A percentile compares a stretch with the other conserved stretches of the same genome.
phyloP scores from a whole-genome alignment of 53 echinoderm and acorn worm genomes.

The Paracentrotus lividus region DNA sequence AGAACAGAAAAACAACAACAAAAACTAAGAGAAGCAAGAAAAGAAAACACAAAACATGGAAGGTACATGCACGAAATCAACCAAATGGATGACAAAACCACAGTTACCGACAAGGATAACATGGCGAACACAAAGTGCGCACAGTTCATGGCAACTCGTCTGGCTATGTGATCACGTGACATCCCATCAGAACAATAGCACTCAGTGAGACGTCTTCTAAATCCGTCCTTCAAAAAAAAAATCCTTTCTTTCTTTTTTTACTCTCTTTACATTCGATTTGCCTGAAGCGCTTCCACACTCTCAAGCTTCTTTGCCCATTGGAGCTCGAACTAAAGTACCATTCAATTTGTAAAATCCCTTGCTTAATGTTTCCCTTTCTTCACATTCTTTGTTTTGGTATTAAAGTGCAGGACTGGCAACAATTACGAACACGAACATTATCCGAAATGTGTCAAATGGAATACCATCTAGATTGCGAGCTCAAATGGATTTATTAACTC shows the following conservation, averaged over 20 bases:
- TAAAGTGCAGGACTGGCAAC: slow-evolving; percentile 33
- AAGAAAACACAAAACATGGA: too few species aligned
- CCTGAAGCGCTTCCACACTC: neutral
- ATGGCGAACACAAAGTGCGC: slow-evolving; percentile 17
- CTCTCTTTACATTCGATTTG: neutral
- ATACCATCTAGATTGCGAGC: neutral
- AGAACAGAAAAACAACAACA: too few species aligned
- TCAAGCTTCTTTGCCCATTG: neutral
- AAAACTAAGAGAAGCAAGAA: too few species aligned
- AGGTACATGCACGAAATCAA: too few species aligned
- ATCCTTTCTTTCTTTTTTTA: neutral
- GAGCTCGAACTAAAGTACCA: neutral
- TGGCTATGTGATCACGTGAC: slow-evolving; percentile 26
- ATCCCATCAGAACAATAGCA: neutral
- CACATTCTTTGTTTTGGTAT: slow-evolving; percentile 9
- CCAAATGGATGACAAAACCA: neutral
- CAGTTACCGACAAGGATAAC: neutral
- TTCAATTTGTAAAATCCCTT: slow-evolving; percentile 21
- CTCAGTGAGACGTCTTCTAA: slow-evolving; percentile 44
- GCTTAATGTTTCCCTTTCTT: neutral
- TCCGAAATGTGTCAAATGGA: neutral
- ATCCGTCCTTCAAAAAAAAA: slow-evolving; percentile 18
- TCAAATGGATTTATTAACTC: too few species aligned
- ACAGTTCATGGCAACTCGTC: slow-evolving; percentile 51
- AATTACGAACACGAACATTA: neutral